phyloP scores from a whole-genome alignment of 1,140 invertebrate species.

The Littorina saxatilis region DNA sequence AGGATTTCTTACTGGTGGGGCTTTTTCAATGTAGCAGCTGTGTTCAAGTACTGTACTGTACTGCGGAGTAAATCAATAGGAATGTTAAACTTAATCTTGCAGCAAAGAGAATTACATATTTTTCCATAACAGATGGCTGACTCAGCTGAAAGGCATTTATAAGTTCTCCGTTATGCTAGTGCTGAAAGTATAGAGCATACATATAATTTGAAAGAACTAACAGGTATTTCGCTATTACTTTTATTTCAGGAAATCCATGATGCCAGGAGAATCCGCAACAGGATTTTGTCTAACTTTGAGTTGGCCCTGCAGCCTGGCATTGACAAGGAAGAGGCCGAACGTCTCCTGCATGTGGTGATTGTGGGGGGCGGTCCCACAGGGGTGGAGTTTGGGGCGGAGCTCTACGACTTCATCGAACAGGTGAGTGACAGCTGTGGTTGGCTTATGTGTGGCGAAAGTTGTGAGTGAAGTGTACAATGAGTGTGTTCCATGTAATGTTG shows the following conservation, averaged over 20 bases:
- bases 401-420: slow-evolving; percentile 76
- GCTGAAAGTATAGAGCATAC: too few relatives aligned
- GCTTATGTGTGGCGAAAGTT: background rate
- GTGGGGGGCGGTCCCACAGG: slow-evolving; percentile 77
- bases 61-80: too few relatives aligned
- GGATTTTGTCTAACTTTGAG: slow-evolving; percentile 75
- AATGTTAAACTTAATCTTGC: too few relatives aligned
- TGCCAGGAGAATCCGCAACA: slow-evolving; percentile 73
- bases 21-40: too few relatives aligned
- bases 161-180: too few relatives aligned
- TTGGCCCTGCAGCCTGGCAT: slow-evolving; percentile 69
- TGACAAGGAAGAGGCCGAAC: slow-evolving; percentile 59
- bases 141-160: too few relatives aligned
- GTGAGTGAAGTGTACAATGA: background rate
- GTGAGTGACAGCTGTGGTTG: slow-evolving; percentile 52
- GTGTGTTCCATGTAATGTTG: background rate
- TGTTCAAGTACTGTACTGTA: too few relatives aligned
- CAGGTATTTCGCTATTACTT: too few relatives aligned
- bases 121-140: too few relatives aligned
- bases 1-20: too few relatives aligned
- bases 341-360: slow-evolving; percentile 75
- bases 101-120: too few relatives aligned
- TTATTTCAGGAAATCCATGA: slow-evolving; percentile 73
- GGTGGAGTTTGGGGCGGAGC: slow-evolving; percentile 77
- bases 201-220: too few relatives aligned